These are phyloP conservation scores for Anolis carolinensis DNA, from an alignment of 2,113 vertebrate species.

Conservation along the genomic window DNA sequence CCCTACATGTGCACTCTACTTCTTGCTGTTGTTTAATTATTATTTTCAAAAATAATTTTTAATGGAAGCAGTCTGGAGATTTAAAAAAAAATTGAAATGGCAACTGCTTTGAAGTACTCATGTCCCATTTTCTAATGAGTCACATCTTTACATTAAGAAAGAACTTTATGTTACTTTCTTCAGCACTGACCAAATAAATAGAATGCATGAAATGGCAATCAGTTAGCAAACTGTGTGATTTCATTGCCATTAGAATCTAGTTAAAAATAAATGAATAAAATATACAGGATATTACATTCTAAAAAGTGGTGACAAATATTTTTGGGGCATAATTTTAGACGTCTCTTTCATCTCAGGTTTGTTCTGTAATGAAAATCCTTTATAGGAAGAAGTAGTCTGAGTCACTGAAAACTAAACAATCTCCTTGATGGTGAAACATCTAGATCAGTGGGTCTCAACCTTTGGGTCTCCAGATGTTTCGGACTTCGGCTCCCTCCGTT, in stretches of 20 bases:
- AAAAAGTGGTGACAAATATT: conserved; percentile 34
- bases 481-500: too few species aligned
- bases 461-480: too few species aligned
- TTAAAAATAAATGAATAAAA: conserved; percentile 22
- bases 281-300: conserved; percentile 18
- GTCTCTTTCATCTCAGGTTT: not conserved
- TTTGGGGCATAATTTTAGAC: conserved; percentile 1
- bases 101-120: not conserved
- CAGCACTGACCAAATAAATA: not conserved
- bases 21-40: not conserved
- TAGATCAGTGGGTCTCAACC: too few species aligned
- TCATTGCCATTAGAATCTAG: conserved; percentile 26
- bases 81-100: conserved; percentile 9
- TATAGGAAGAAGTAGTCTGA: not conserved
- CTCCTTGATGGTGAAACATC: too few species aligned
- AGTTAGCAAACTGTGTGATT: conserved; percentile 29
- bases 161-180: conserved; percentile 6
- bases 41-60: conserved; percentile 25
- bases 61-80: not conserved
- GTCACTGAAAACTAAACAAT: not conserved
- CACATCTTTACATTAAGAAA: conserved; percentile 19
- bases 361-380: not conserved
- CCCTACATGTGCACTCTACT: not conserved
- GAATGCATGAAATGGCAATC: conserved; percentile 20
- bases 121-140: not conserved